Evolutionary conservation across 2,797 vertebrate species (phyloP).

Genomic region (Coluber constrictor): DNA sequence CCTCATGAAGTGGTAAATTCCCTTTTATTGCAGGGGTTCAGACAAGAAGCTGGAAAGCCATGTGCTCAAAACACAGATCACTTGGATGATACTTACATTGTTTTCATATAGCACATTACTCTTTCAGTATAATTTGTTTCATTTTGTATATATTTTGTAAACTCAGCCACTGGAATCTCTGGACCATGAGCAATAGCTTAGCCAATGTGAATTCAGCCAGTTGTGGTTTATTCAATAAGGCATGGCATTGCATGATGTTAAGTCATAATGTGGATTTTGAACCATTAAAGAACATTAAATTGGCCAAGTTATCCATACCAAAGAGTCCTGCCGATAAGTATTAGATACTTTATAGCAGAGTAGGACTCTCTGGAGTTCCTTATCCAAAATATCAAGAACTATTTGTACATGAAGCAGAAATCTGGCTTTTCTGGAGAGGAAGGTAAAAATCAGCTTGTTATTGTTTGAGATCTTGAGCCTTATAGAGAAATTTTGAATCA

Average conservation of each 20-base stretch:
- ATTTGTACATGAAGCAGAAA: too few relatives aligned
- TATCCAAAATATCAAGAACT: neutral
- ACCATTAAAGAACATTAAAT: neutral
- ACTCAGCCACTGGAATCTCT: neutral
- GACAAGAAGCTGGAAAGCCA: neutral
- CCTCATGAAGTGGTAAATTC: neutral
- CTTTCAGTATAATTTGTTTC: neutral
- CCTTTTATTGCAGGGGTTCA: neutral
- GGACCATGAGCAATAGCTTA: neutral
- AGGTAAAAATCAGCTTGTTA: neutral
- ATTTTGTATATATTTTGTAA: neutral
- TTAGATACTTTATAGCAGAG: neutral
- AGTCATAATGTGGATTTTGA: neutral
- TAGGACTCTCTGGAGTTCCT: neutral
- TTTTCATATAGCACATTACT: neutral
- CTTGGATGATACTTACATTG: neutral
- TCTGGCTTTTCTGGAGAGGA: neutral
- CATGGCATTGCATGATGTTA: neutral
- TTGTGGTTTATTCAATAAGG: neutral
- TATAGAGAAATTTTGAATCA: slow-evolving; percentile 56
- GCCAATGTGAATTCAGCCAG: neutral
- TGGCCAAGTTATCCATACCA: neutral
- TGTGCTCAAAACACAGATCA: neutral
- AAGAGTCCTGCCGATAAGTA: neutral
- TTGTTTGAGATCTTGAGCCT: neutral